Evolutionary conservation across 2,888 invertebrate genomes (phyloP).

Genomic region (Cinara cedri): DNA sequence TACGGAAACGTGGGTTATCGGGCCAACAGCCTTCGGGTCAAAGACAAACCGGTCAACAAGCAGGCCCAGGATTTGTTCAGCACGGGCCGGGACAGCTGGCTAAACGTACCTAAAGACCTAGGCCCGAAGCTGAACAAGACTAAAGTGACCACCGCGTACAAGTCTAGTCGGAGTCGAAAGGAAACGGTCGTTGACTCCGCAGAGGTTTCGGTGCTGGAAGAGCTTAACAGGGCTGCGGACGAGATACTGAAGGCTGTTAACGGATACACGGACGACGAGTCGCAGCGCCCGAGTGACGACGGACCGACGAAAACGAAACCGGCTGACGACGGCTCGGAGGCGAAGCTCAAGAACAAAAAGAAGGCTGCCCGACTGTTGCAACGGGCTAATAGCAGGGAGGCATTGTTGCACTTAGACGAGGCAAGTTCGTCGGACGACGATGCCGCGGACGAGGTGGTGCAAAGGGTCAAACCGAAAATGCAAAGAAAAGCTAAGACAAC

Average conservation of each 20-base stretch:
- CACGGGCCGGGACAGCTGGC: slow-evolving; percentile 60
- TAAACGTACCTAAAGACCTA: slow-evolving; percentile 59
- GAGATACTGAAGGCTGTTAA: slow-evolving; percentile 68
- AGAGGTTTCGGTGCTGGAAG: slow-evolving; percentile 65
- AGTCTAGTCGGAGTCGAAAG: background rate
- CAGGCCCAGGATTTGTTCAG: slow-evolving; percentile 44
- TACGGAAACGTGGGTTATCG: slow-evolving; percentile 37
- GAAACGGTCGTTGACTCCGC: slow-evolving; percentile 3
- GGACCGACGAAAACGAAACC: slow-evolving; percentile 61
- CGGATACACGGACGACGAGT: slow-evolving; percentile 66
- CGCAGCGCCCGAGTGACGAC: slow-evolving; percentile 58
- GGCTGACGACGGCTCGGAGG: slow-evolving; percentile 62
- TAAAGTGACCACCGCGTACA: slow-evolving; percentile 45
- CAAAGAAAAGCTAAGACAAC: slow-evolving; percentile 43
- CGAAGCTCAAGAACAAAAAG: slow-evolving; percentile 60
- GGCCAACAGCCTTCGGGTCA: slow-evolving; percentile 16
- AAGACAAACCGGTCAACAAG: slow-evolving; percentile 24
- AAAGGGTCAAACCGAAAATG: slow-evolving; percentile 55
- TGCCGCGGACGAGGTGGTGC: slow-evolving; percentile 60
- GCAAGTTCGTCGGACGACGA: slow-evolving; percentile 66
- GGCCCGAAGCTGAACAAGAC: slow-evolving; percentile 43
- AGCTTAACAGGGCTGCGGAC: slow-evolving; percentile 69
- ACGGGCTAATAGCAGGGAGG: slow-evolving; percentile 66
- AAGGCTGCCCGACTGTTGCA: slow-evolving; percentile 64
- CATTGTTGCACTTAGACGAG: slow-evolving; percentile 64